Conservation (phyloP, 2,888 invertebrate genomes). For the Sylvicola cinctus region DNA sequence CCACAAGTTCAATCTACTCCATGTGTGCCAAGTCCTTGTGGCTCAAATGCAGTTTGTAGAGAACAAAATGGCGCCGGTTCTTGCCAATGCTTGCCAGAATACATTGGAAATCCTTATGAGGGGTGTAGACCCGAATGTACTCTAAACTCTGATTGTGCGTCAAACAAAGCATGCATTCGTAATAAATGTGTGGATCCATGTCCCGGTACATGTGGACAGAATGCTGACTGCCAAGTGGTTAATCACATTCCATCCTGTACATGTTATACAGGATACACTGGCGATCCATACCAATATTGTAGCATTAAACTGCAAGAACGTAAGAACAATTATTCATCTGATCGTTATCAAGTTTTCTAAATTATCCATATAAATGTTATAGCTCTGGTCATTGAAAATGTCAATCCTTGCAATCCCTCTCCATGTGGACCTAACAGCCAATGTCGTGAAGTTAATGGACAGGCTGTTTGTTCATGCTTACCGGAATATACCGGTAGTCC, state of each 20-base stretch:
- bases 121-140: conserved; percentile 56
- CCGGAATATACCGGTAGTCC: conserved; percentile 52
- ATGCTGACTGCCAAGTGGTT: conserved; percentile 53
- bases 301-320: conserved; percentile 26
- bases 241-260: conserved; percentile 49
- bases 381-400: conserved; percentile 7
- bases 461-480: conserved; percentile 56
- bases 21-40: conserved; percentile 64
- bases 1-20: conserved; percentile 14
- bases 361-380: no score
- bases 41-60: conserved; percentile 50
- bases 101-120: conserved; percentile 59
- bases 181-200: conserved; percentile 62
- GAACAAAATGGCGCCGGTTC: conserved; percentile 41
- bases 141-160: conserved; percentile 47
- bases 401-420: conserved; percentile 43
- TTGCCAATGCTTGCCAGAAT: conserved; percentile 48
- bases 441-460: conserved; percentile 46
- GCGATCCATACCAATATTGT: conserved; percentile 36
- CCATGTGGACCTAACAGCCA: conserved; percentile 59
- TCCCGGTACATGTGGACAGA: conserved; percentile 53
- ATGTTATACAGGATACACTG: conserved; percentile 44
- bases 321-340: conserved; percentile 15
- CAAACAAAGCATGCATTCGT: conserved; percentile 44
- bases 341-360: no score